phyloP scores from a whole-genome alignment of 2,113 vertebrate genomes.

The Strix uralensis region DNA sequence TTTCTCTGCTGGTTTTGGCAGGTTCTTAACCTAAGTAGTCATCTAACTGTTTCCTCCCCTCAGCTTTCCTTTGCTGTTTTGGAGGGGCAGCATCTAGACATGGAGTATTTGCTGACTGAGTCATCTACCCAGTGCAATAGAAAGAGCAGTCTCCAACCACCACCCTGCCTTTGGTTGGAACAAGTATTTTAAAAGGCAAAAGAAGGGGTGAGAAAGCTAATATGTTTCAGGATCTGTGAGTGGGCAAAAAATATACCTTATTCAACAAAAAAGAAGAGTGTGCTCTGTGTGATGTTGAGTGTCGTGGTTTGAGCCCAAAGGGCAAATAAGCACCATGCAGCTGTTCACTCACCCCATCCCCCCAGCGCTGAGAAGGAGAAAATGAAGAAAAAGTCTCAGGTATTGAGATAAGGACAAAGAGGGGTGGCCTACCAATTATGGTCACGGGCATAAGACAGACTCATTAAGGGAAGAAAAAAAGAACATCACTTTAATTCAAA shows the following conservation, averaged over 20 bases:
- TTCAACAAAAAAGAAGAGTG: not conserved
- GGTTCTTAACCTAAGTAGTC: not conserved
- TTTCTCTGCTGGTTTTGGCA: not conserved
- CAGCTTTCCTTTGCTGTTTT: not conserved
- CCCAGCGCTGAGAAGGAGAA: too few relatives aligned
- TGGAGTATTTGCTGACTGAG: not conserved
- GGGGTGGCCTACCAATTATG: too few relatives aligned
- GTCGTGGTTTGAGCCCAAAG: too few relatives aligned
- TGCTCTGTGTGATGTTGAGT: not conserved
- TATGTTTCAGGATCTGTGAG: not conserved
- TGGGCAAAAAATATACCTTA: not conserved
- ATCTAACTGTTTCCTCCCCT: not conserved
- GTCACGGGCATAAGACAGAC: too few relatives aligned
- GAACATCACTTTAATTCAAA: too few relatives aligned
- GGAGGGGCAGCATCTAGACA: not conserved
- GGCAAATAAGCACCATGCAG: too few relatives aligned
- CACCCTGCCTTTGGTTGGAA: not conserved
- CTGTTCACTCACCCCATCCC: too few relatives aligned
- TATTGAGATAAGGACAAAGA: too few relatives aligned
- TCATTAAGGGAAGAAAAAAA: too few relatives aligned
- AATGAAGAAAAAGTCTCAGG: too few relatives aligned
- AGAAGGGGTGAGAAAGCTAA: not conserved
- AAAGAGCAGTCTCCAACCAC: not conserved
- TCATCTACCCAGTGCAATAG: not conserved
- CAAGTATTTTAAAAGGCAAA: not conserved